Percentiles rank a stretch among this genome's conserved stretches.
Evolutionary conservation across 2,113 vertebrate genomes (phyloP).

Genomic region (Poicephalus meyeri): DNA sequence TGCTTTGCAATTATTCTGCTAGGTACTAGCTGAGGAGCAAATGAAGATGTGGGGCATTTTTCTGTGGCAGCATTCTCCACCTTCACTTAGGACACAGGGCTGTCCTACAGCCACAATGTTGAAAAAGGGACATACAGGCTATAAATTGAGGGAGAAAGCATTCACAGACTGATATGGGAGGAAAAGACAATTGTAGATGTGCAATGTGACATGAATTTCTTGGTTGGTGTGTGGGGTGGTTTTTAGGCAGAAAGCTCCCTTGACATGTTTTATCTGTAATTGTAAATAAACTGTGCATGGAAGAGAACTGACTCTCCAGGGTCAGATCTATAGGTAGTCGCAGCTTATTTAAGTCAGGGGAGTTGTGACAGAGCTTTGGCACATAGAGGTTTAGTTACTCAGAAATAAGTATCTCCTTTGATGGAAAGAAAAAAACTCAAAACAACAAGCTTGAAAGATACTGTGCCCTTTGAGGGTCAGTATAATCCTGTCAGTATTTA

Average conservation of each 20-base stretch:
- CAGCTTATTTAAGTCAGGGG: not conserved
- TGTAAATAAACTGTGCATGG: not conserved
- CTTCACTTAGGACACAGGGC: not conserved
- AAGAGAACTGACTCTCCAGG: not conserved
- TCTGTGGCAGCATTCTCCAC: not conserved
- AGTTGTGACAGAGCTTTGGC: not conserved
- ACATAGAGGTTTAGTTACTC: not conserved
- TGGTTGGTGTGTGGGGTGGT: not conserved
- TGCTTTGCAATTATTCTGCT: not conserved
- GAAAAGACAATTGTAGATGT: not conserved
- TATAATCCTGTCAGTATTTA: slow-evolving; percentile 41
- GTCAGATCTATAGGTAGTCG: not conserved
- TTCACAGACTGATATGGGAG: not conserved
- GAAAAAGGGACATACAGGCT: not conserved
- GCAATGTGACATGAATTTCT: not conserved
- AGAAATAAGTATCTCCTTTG: not conserved
- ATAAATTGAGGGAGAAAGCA: not conserved
- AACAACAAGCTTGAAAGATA: not conserved
- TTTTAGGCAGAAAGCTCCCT: not conserved
- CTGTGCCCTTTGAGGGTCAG: slow-evolving; percentile 29
- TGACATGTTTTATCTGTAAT: not conserved
- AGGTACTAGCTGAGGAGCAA: not conserved
- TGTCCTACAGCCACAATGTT: not conserved
- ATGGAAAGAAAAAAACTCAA: not conserved
- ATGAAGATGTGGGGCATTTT: not conserved